A percentile compares a stretch with the other conserved stretches of the same genome.
These are phyloP conservation scores for Odontocerum albicorne DNA, from an alignment of 2,888 invertebrate genomes.

Conservation along the genomic window DNA sequence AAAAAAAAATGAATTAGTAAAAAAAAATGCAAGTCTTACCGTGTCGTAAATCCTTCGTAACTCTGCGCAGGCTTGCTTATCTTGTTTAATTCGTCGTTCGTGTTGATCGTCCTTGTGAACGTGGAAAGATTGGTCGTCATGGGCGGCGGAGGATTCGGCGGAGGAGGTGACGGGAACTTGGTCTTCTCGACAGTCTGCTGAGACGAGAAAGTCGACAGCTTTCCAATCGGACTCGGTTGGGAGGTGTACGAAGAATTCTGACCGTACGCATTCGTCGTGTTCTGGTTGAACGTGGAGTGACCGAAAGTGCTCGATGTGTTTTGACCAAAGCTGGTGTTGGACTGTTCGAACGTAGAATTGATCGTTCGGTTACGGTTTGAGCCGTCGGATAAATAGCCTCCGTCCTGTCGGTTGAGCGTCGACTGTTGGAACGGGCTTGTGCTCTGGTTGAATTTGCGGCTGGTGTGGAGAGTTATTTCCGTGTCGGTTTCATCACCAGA, in stretches of 20 bases:
- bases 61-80: constrained; percentile 46
- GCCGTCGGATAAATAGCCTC: constrained; percentile 43
- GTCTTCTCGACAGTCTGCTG: constrained; percentile 37
- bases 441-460: constrained; percentile 13
- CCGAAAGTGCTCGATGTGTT: constrained; percentile 16
- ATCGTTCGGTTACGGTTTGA: constrained; percentile 31
- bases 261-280: constrained; percentile 37
- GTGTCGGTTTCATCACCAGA: constrained; percentile 69
- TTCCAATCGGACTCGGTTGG: constrained; percentile 15
- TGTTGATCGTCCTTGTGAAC: constrained; percentile 32
- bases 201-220: constrained; percentile 22
- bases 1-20: neutral
- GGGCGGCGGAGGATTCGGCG: constrained; percentile 42
- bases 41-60: constrained; percentile 68
- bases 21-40: constrained; percentile 48
- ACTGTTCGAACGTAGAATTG: constrained; percentile 12
- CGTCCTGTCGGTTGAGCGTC: constrained; percentile 31
- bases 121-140: constrained; percentile 41
- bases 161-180: constrained; percentile 41
- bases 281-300: constrained; percentile 9
- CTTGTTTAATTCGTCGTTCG: constrained; percentile 36
- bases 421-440: constrained; percentile 17
- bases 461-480: constrained; percentile 42
- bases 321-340: constrained; percentile 40
- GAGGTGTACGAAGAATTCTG: constrained; percentile 41